Evolutionary conservation across 2,797 vertebrate genomes (phyloP).

Genomic region (Hozukius guyotensis): DNA sequence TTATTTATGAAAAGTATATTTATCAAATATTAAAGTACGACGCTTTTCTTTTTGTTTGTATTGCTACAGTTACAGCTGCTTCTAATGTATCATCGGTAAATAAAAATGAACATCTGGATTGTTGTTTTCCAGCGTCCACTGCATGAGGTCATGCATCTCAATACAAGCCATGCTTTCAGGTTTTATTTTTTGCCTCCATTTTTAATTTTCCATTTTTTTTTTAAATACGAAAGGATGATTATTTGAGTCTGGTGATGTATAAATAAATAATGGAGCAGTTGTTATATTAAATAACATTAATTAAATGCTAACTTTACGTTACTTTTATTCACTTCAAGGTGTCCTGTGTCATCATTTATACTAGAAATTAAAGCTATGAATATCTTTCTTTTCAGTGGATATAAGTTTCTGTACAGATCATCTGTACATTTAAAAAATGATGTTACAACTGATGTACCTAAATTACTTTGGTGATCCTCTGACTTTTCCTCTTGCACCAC

Average conservation of each 20-base stretch:
- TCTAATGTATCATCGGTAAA: constrained; percentile 26
- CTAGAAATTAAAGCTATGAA: neutral
- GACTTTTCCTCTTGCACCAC: neutral
- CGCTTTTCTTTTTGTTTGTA: constrained; percentile 6
- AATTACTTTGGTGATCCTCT: neutral
- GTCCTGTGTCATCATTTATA: constrained; percentile 26
- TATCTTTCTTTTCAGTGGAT: neutral
- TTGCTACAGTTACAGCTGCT: constrained; percentile 32
- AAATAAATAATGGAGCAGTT: constrained; percentile 38
- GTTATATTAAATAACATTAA: constrained; percentile 51
- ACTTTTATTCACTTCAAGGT: constrained; percentile 34
- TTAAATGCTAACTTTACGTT: constrained; percentile 45
- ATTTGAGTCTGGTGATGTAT: constrained; percentile 49
- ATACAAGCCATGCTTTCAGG: constrained; percentile 6
- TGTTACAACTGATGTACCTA: too few species aligned
- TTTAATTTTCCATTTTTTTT: constrained; percentile 13
- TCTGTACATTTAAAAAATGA: neutral
- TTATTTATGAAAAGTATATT: constrained; percentile 49
- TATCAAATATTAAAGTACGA: constrained; percentile 38
- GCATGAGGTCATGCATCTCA: constrained; percentile 46
- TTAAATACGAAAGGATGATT: constrained; percentile 14
- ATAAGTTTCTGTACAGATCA: neutral
- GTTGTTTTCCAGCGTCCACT: constrained; percentile 19
- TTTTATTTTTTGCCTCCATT: constrained; percentile 24
- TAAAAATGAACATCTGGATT: constrained; percentile 15